Conservation (phyloP, 1,140 invertebrate genomes). For the Bombus difficillimus region DNA sequence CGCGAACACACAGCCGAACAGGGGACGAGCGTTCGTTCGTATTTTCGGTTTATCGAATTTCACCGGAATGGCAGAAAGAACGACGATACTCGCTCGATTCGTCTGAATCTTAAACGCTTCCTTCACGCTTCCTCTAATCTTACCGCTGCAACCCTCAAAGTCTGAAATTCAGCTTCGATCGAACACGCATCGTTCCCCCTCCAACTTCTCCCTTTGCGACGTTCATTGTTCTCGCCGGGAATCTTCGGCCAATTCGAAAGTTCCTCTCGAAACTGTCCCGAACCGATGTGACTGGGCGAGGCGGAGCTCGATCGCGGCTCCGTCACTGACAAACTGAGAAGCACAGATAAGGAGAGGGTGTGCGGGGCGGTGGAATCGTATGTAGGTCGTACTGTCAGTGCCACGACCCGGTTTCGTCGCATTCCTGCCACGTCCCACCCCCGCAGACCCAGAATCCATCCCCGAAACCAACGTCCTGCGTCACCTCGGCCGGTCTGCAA, state of each 20-base stretch:
- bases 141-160: too few relatives aligned
- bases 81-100: too few relatives aligned
- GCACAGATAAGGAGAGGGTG: conserved; percentile 37
- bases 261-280: not conserved
- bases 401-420: conserved; percentile 52
- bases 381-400: conserved; percentile 64
- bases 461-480: conserved; percentile 53
- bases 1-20: too few relatives aligned
- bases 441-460: conserved; percentile 39
- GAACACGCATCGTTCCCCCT: not conserved
- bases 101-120: too few relatives aligned
- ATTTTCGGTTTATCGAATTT: too few relatives aligned
- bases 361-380: conserved; percentile 35
- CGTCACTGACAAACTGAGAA: conserved; percentile 52
- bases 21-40: too few relatives aligned
- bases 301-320: conserved; percentile 21
- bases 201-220: not conserved
- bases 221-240: not conserved
- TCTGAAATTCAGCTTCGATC: not conserved
- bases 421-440: conserved; percentile 10
- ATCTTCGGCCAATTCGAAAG: conserved; percentile 8
- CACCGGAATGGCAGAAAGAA: too few relatives aligned
- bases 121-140: too few relatives aligned
- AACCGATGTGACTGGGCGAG: not conserved
- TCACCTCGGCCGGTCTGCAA: conserved; percentile 41